These are phyloP conservation scores for Cinclus cinclus DNA, from an alignment of 2,113 vertebrate genomes.

Conservation along the genomic window DNA sequence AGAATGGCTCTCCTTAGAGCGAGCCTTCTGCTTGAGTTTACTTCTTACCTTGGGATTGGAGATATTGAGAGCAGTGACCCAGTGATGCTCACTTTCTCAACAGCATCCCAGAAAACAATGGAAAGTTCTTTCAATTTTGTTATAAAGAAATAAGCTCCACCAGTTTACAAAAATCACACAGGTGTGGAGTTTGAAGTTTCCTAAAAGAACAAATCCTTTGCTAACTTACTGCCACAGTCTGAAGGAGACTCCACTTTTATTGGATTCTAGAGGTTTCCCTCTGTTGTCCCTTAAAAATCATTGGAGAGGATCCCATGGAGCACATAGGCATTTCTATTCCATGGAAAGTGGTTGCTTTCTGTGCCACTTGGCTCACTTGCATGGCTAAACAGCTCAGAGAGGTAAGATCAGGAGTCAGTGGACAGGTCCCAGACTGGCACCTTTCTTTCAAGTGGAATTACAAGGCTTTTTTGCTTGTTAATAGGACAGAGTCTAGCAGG, in stretches of 20 bases:
- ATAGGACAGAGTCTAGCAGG: neutral
- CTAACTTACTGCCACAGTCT: neutral
- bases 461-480: neutral
- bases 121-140: neutral
- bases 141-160: neutral
- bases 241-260: neutral
- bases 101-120: neutral
- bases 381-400: neutral
- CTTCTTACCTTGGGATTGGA: neutral
- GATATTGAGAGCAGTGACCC: neutral
- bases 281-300: neutral
- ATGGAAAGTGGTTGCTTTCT: neutral
- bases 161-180: neutral
- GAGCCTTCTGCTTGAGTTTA: neutral
- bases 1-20: neutral
- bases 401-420: neutral
- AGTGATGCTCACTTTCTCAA: neutral
- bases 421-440: neutral
- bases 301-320: neutral
- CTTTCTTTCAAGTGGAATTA: neutral
- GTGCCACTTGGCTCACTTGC: neutral
- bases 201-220: neutral
- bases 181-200: neutral
- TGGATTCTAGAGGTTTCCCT: neutral
- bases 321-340: accelerated